Evolutionary conservation across 2,888 invertebrate genomes (phyloP).

Genomic region (Stenichneumon culpator): DNA sequence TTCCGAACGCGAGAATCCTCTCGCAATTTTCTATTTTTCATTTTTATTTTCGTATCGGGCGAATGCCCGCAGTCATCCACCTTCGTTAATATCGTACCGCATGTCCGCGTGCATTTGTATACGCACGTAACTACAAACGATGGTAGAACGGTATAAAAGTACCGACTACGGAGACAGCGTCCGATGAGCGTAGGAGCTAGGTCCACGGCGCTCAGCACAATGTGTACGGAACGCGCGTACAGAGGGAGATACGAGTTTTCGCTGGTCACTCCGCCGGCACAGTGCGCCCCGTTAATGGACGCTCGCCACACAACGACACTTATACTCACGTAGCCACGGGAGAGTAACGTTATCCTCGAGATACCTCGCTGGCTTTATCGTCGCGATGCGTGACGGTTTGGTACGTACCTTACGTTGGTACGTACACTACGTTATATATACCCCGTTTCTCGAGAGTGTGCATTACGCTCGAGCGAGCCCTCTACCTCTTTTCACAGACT

Average conservation of each 20-base stretch:
- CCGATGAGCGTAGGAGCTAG: not conserved
- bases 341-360: slow-evolving; percentile 82
- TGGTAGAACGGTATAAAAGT: slow-evolving; percentile 10
- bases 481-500: slow-evolving; percentile 16
- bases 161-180: not conserved
- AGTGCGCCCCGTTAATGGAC: slow-evolving; percentile 65
- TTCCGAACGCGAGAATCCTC: slow-evolving; percentile 29
- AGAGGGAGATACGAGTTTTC: slow-evolving; percentile 24
- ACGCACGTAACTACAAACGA: not conserved
- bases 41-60: slow-evolving; percentile 22
- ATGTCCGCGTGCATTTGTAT: not conserved
- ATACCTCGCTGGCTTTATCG: slow-evolving; percentile 81
- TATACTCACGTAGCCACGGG: slow-evolving; percentile 57
- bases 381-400: slow-evolving; percentile 80
- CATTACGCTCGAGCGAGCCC: slow-evolving; percentile 63
- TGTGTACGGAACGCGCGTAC: not conserved
- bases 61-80: slow-evolving; percentile 1
- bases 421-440: slow-evolving; percentile 61
- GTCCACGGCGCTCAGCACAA: not conserved
- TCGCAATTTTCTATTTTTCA: slow-evolving; percentile 7
- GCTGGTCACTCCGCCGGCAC: slow-evolving; percentile 45
- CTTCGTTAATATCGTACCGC: slow-evolving; percentile 8
- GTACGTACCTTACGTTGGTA: slow-evolving; percentile 48
- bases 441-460: slow-evolving; percentile 54
- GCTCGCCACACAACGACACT: slow-evolving; percentile 50